These are phyloP conservation scores for Eurytoma californica DNA, from an alignment of 2,888 invertebrate species.

Conservation along the genomic window DNA sequence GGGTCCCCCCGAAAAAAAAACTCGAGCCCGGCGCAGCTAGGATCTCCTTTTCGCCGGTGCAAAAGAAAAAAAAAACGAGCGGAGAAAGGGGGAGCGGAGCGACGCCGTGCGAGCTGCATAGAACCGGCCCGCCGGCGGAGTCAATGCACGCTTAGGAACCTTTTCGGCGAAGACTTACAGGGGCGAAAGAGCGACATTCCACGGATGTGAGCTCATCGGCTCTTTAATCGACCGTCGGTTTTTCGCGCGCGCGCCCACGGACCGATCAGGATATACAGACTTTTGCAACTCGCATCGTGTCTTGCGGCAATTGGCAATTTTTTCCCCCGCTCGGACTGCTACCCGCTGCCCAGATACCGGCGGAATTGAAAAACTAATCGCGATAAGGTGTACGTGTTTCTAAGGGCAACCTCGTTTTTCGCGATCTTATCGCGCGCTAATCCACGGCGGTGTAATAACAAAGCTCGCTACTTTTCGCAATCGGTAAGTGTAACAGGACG, in stretches of 20 bases:
- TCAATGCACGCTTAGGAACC: slow-evolving; percentile 63
- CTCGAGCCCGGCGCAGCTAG: not conserved
- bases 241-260: slow-evolving; percentile 9
- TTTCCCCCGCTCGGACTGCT: not conserved
- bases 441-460: slow-evolving; percentile 5
- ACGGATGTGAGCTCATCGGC: slow-evolving; percentile 71
- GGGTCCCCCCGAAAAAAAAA: not conserved
- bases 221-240: slow-evolving; percentile 53
- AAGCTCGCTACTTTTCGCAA: slow-evolving; percentile 8
- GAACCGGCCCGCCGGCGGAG: slow-evolving; percentile 56
- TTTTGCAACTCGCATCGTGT: not conserved
- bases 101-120: slow-evolving; percentile 40
- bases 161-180: slow-evolving; percentile 65
- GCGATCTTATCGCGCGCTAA: not conserved
- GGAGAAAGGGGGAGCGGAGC: not conserved
- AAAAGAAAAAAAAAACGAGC: slow-evolving; percentile 17
- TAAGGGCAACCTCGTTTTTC: not conserved
- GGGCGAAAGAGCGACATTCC: slow-evolving; percentile 69
- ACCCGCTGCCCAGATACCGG: too few species aligned
- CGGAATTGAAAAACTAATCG: too few species aligned
- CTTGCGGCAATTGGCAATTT: not conserved
- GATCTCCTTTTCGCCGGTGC: slow-evolving; percentile 26
- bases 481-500: not conserved
- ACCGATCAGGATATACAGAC: not conserved
- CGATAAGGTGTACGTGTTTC: too few species aligned